Percentiles rank a stretch among this genome's conserved stretches.
These are phyloP conservation scores for Brachionus sp. DNA, from an alignment of 1,140 invertebrate genomes.

Conservation along the genomic window DNA sequence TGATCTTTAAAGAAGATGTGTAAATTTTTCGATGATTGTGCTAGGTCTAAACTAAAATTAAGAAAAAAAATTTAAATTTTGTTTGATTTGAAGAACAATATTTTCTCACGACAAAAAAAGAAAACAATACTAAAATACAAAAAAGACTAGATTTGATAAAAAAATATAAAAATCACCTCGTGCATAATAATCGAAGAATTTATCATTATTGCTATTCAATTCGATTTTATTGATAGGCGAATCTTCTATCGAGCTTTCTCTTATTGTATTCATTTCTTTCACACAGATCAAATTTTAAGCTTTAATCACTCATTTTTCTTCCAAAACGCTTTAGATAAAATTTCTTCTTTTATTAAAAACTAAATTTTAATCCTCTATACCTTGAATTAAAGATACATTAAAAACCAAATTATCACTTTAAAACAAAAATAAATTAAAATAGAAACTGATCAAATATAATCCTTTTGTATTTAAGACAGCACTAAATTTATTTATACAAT, in stretches of 20 bases:
- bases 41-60: too few species aligned
- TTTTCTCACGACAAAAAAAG: too few species aligned
- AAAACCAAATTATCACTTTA: not conserved
- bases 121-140: not conserved
- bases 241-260: conserved; percentile 11
- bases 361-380: not conserved
- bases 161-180: not conserved
- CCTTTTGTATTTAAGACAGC: not conserved
- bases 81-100: too few species aligned
- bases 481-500: not conserved
- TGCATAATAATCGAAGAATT: not conserved
- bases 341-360: not conserved
- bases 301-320: not conserved
- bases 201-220: not conserved
- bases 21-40: too few species aligned
- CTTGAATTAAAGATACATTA: not conserved
- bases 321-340: not conserved
- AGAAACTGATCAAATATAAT: not conserved
- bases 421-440: not conserved
- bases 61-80: too few species aligned
- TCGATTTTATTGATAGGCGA: not conserved
- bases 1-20: too few species aligned
- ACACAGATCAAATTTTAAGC: not conserved
- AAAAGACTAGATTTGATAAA: not conserved
- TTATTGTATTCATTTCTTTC: conserved; percentile 31